Base-by-base conservation (phyloP, 2,888 invertebrate species). In the Protophormia terraenovae region DNA sequence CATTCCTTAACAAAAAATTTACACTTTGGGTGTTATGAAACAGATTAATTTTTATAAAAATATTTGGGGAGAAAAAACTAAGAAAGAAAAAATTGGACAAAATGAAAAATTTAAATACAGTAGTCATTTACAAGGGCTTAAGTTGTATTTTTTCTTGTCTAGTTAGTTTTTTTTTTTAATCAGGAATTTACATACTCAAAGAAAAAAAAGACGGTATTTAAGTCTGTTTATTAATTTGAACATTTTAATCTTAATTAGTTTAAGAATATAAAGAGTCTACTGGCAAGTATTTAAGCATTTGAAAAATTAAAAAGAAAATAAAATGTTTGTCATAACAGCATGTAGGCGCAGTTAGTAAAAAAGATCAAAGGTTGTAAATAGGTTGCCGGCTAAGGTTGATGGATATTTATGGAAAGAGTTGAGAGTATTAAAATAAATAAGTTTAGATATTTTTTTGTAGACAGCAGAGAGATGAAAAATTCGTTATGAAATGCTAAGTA, bases 211-310 rank as follows among this genome's bases (percentile, higher is more conserved):
- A n/a, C n/a, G 45, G 60, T 41, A 55, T 72, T 77, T 77, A 84
- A 22, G 60, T 5, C 16, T 22, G 32, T 32, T 80, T 81, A 85
- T 81, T 85, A 78, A 85, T 82, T 60, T 60, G 58, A 78, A 82
- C 58, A 75, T 75, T 82, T 81, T 78, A 82, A 82, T 82, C 78
- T 75, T 66, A 78, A 73, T 78, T 75, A 50, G 60, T 60, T 50
- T 8, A 50, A 69, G 41, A 24, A 55, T 41, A 53, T 29, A 14
- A 60, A 14, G 27, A 58, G 14, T 41, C 12, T 29, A 8, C 16
- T 8, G 22, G 29, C 3, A 58, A 19, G 22, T 50, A 47, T 67
- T 81, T 67, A 69, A 53, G 16, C 1, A 8, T 60, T 62, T 75
- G 60, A 69, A 69, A 69, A 60, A 67, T 45, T 47, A n/a, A 73